phyloP scores from a whole-genome alignment of 1,140 invertebrate genomes.

The Laodelphax striatellus region DNA sequence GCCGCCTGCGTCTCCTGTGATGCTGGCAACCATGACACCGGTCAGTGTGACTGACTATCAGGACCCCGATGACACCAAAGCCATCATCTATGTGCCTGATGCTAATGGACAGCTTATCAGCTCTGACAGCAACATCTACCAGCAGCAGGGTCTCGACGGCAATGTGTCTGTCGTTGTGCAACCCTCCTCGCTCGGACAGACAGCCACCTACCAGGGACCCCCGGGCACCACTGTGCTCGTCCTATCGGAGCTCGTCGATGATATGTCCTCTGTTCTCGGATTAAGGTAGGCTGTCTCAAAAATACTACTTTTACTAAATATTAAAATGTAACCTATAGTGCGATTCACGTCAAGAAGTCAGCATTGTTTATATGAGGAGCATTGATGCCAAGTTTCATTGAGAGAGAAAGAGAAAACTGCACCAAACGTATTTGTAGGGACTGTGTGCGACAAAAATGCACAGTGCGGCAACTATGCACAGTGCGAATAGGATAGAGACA shows the following conservation, averaged over 20 bases:
- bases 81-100: slow-evolving; percentile 15
- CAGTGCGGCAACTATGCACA: too few relatives aligned
- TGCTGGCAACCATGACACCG: slow-evolving; percentile 24
- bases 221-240: slow-evolving; percentile 24
- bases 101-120: neutral
- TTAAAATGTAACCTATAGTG: too few relatives aligned
- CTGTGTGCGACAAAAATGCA: too few relatives aligned
- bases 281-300: slow-evolving; percentile 18
- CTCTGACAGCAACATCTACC: slow-evolving; percentile 6
- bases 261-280: slow-evolving; percentile 24
- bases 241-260: slow-evolving; percentile 26
- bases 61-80: slow-evolving; percentile 16
- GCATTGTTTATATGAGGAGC: too few relatives aligned
- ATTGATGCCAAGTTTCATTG: too few relatives aligned
- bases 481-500: too few relatives aligned
- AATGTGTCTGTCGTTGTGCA: slow-evolving; percentile 22
- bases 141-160: slow-evolving; percentile 8
- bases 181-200: slow-evolving; percentile 12
- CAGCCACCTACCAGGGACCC: slow-evolving; percentile 17
- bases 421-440: too few relatives aligned
- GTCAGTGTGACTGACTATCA: slow-evolving; percentile 23
- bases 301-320: too few relatives aligned
- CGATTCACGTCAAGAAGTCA: too few relatives aligned
- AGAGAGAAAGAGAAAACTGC: too few relatives aligned
- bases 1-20: slow-evolving; percentile 18